phyloP scores from a whole-genome alignment of 2,113 vertebrate genomes.

The Jaculus jaculus region DNA sequence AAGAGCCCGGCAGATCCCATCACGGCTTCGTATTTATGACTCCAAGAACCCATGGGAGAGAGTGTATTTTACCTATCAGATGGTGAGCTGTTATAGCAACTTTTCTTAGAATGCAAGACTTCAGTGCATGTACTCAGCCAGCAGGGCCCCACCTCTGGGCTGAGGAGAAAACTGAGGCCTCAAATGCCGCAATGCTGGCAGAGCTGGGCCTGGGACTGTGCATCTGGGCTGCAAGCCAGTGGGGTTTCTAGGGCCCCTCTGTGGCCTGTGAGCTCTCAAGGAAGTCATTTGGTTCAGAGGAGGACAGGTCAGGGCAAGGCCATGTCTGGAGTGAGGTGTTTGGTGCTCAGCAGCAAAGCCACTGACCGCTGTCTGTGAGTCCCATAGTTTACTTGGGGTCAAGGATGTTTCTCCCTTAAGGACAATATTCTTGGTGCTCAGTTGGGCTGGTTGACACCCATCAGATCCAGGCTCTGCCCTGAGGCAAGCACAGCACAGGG shows the following conservation, averaged over 20 bases:
- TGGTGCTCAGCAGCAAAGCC: not conserved
- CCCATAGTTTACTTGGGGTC: slow-evolving; percentile 2
- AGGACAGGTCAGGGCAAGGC: not conserved
- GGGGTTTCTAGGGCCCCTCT: slow-evolving; percentile 29
- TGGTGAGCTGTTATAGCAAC: not conserved
- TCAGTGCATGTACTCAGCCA: not conserved
- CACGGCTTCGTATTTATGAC: not conserved
- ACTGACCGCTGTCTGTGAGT: not conserved
- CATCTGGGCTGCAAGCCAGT: slow-evolving; percentile 6
- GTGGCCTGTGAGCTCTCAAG: slow-evolving; percentile 4
- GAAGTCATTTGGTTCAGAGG: not conserved
- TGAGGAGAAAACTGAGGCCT: slow-evolving; percentile 19
- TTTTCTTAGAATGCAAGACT: slow-evolving; percentile 60
- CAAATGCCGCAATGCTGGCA: slow-evolving; percentile 27
- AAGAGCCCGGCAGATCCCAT: not conserved
- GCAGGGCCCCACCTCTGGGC: slow-evolving; percentile 3
- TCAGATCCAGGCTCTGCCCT: not conserved
- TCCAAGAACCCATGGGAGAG: not conserved
- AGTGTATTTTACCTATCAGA: not conserved
- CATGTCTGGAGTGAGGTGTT: not conserved
- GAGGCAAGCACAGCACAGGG: not conserved
- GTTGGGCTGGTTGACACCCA: not conserved
- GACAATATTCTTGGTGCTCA: not conserved
- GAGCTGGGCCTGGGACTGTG: not conserved
- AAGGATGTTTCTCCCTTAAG: not conserved